Evolutionary conservation across 2,888 invertebrate species (phyloP).

Genomic region (Standfussiana lucernea): DNA sequence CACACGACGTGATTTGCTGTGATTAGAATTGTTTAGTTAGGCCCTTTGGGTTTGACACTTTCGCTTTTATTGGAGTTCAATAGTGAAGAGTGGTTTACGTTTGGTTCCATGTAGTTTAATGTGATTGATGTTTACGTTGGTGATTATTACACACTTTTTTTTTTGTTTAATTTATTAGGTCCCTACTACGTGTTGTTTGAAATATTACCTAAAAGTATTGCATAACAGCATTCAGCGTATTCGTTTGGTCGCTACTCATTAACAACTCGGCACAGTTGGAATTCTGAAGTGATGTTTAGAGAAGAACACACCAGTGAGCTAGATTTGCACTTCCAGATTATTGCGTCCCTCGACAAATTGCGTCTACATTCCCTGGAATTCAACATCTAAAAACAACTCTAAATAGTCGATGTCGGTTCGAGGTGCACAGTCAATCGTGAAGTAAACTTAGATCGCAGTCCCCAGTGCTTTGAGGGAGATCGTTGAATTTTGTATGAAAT

Average conservation of each 20-base stretch:
- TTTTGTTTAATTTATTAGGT: too few relatives aligned
- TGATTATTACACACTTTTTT: too few relatives aligned
- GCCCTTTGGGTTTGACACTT: slow-evolving; percentile 33
- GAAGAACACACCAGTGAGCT: neutral
- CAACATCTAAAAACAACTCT: slow-evolving; percentile 42
- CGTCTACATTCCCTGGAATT: neutral
- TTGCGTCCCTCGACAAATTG: slow-evolving; percentile 19
- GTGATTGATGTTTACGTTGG: neutral
- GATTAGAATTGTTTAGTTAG: slow-evolving; percentile 47
- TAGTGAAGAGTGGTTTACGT: neutral
- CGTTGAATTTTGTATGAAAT: slow-evolving; percentile 85
- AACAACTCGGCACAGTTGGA: neutral
- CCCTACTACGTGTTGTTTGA: too few relatives aligned
- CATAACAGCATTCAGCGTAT: neutral
- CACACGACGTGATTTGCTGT: slow-evolving; percentile 47
- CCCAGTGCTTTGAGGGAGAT: slow-evolving; percentile 71
- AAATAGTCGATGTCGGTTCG: slow-evolving; percentile 50
- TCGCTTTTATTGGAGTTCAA: slow-evolving; percentile 28
- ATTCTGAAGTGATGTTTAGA: neutral
- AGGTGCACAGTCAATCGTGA: slow-evolving; percentile 60
- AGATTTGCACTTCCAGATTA: slow-evolving; percentile 8
- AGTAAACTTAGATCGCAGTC: slow-evolving; percentile 60
- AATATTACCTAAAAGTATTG: neutral
- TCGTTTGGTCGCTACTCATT: neutral
- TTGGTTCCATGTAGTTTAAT: neutral